Percentiles rank a stretch among this genome's conserved stretches.
Evolutionary conservation across 2,797 vertebrate species (phyloP).

Genomic region (Rhabdophis nuchalis): DNA sequence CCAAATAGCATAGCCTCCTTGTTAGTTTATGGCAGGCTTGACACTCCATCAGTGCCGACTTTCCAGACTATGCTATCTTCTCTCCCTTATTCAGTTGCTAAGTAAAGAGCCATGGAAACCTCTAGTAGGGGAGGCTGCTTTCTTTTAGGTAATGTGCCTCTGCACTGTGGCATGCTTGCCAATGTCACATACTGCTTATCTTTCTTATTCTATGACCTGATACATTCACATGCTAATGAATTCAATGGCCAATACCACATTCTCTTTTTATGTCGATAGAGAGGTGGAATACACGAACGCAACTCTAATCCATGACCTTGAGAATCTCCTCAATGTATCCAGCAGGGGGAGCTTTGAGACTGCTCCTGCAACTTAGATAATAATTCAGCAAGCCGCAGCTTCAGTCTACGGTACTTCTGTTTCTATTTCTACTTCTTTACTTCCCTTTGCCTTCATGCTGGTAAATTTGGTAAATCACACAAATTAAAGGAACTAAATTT

Average conservation of each 20-base stretch:
- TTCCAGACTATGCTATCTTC: neutral
- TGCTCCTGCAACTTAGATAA: neutral
- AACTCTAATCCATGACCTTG: neutral
- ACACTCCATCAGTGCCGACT: neutral
- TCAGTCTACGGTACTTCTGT: neutral
- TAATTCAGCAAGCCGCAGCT: neutral
- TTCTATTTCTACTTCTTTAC: neutral
- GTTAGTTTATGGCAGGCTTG: neutral
- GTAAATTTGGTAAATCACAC: neutral
- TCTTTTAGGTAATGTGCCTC: neutral
- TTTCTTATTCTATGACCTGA: neutral
- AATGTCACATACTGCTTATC: neutral
- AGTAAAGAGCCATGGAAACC: neutral
- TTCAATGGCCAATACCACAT: neutral
- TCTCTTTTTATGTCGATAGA: neutral
- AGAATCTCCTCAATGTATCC: conserved; percentile 40
- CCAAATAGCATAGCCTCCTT: neutral
- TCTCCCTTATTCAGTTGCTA: neutral
- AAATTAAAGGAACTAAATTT: neutral
- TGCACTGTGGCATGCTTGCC: neutral
- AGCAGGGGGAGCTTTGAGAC: conserved; percentile 61
- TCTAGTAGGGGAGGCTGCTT: neutral
- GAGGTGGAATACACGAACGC: neutral
- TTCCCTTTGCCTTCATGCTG: neutral
- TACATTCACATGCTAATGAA: neutral